Evolutionary conservation across 2,113 vertebrate genomes (phyloP).

Genomic region (Phrynocephalus versicolor): DNA sequence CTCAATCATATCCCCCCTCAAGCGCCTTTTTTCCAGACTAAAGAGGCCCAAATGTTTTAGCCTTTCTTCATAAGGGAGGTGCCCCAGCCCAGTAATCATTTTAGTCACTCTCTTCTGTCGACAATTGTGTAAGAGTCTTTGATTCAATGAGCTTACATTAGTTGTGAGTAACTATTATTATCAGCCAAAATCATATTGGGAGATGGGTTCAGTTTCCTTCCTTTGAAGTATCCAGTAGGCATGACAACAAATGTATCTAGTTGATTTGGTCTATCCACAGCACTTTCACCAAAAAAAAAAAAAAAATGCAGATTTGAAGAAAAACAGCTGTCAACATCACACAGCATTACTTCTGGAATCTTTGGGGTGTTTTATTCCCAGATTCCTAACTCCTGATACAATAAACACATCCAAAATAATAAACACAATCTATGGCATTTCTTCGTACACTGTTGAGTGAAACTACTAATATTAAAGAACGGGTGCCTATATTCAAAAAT

Average conservation of each 20-base stretch:
- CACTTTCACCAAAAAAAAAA: not conserved
- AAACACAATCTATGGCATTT: not conserved
- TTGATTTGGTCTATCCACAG: not conserved
- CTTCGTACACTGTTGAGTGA: not conserved
- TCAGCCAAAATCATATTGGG: not conserved
- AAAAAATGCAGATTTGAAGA: not conserved
- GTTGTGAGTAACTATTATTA: too few relatives aligned
- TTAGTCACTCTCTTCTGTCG: too few relatives aligned
- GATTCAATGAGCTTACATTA: too few relatives aligned
- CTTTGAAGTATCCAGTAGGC: not conserved
- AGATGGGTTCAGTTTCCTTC: not conserved
- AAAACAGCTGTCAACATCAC: not conserved
- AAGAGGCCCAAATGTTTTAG: too few relatives aligned
- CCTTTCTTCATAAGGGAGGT: too few relatives aligned
- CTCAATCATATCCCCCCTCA: too few relatives aligned
- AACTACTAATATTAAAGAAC: constrained; percentile 6
- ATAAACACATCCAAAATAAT: not conserved
- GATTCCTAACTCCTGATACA: not conserved
- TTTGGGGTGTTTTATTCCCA: not conserved
- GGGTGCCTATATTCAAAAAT: constrained; percentile 5
- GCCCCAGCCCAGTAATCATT: too few relatives aligned
- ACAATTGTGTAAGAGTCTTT: too few relatives aligned
- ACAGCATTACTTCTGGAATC: not conserved
- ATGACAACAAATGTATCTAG: not conserved
- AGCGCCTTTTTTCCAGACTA: too few relatives aligned